phyloP scores from a whole-genome alignment of 2,113 vertebrate species.

The Lanius collurio region DNA sequence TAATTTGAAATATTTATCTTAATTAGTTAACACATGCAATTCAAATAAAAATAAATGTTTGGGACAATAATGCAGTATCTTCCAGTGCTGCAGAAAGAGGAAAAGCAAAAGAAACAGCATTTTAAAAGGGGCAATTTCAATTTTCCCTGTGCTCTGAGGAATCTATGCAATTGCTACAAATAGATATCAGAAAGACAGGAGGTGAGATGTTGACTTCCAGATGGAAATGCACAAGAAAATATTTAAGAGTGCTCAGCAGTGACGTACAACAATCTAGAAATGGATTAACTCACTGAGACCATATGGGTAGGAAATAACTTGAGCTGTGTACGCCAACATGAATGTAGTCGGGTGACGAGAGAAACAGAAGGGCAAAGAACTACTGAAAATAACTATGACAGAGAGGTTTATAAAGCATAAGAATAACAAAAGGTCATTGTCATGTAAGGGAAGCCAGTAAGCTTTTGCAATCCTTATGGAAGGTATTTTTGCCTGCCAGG shows the following conservation, averaged over 20 bases:
- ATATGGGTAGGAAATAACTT: conserved; percentile 41
- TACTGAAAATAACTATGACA: conserved; percentile 17
- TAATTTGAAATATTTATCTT: background rate
- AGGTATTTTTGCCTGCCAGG: background rate
- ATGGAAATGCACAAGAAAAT: conserved; percentile 50
- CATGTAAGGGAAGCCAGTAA: background rate
- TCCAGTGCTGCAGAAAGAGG: background rate
- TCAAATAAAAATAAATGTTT: background rate
- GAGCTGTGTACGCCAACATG: background rate
- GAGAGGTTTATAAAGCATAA: background rate
- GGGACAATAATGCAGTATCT: background rate
- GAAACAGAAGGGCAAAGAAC: conserved; percentile 25
- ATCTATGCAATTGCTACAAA: background rate
- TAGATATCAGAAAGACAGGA: conserved; percentile 36
- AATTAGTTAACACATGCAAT: background rate
- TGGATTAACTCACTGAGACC: conserved; percentile 40
- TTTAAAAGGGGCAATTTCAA: background rate
- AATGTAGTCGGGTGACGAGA: background rate
- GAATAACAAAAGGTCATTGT: background rate
- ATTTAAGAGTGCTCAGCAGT: conserved; percentile 38
- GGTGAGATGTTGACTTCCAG: conserved; percentile 44
- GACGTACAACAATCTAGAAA: conserved; percentile 47
- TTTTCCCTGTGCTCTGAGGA: background rate
- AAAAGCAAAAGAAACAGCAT: background rate
- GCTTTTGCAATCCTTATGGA: background rate